These are phyloP conservation scores for Clepsis dumicolana DNA, from an alignment of 2,888 invertebrate genomes.

Conservation along the genomic window DNA sequence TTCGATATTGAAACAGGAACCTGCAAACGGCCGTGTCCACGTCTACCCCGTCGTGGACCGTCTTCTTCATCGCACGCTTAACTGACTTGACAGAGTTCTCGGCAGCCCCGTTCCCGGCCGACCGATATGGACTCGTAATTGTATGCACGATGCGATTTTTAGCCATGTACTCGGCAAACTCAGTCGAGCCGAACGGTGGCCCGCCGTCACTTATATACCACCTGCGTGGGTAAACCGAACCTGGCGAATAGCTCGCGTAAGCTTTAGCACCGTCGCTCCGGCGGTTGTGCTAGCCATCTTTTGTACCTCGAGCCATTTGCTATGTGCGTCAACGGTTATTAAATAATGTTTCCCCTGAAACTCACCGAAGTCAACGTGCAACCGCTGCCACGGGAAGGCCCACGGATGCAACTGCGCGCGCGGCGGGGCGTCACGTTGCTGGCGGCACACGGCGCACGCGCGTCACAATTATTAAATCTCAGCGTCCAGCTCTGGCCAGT, in stretches of 20 bases:
- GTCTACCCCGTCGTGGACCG: slow-evolving; percentile 38
- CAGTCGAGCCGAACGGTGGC: neutral
- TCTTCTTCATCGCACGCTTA: slow-evolving; percentile 46
- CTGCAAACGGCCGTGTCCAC: slow-evolving; percentile 26
- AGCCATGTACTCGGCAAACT: neutral
- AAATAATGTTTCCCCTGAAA: slow-evolving; percentile 46
- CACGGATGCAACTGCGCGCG: slow-evolving; percentile 35
- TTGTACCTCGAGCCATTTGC: slow-evolving; percentile 50
- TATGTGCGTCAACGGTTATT: slow-evolving; percentile 47
- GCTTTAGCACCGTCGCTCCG: slow-evolving; percentile 24
- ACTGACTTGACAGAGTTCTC: slow-evolving; percentile 48
- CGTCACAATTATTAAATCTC: slow-evolving; percentile 46
- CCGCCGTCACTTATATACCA: slow-evolving; percentile 6
- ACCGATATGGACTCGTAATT: slow-evolving; percentile 2
- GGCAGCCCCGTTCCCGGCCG: slow-evolving; percentile 47
- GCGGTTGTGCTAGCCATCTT: slow-evolving; percentile 45
- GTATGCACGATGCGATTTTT: neutral
- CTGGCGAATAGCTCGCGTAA: slow-evolving; percentile 9
- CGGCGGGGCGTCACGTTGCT: slow-evolving; percentile 44
- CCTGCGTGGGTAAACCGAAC: neutral
- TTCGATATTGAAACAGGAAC: slow-evolving; percentile 4
- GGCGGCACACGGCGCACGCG: slow-evolving; percentile 47
- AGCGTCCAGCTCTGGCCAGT: slow-evolving; percentile 48
- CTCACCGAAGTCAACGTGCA: slow-evolving; percentile 31
- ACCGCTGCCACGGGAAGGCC: slow-evolving; percentile 30